These are phyloP conservation scores for Xestia c-nigrum DNA, from an alignment of 2,888 invertebrate species.

Conservation along the genomic window DNA sequence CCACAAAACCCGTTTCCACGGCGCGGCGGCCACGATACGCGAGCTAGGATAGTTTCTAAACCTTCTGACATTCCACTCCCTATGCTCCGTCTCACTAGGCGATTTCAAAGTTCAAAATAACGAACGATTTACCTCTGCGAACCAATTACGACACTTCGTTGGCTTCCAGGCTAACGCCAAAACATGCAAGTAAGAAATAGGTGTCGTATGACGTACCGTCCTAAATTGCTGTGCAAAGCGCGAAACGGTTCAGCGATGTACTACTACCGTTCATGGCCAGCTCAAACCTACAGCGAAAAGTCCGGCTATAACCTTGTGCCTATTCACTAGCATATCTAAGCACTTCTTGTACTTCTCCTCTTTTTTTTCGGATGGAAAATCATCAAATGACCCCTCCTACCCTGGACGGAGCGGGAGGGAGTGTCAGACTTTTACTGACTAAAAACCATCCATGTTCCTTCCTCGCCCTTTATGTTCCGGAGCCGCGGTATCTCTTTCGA, in stretches of 20 bases:
- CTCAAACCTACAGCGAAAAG: neutral
- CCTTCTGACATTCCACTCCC: too few relatives aligned
- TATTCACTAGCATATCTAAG: neutral
- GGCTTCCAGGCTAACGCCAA: slow-evolving; percentile 2
- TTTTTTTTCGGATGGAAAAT: too few relatives aligned
- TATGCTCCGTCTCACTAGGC: neutral
- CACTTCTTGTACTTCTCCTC: too few relatives aligned
- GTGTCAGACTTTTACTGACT: too few relatives aligned
- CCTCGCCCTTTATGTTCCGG: too few relatives aligned
- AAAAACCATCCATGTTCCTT: too few relatives aligned
- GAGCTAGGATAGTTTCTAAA: neutral
- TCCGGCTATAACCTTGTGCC: neutral
- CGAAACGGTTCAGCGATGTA: neutral
- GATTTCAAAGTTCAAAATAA: neutral
- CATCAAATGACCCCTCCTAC: too few relatives aligned
- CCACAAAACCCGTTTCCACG: too few relatives aligned
- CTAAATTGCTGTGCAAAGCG: neutral
- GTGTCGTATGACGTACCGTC: slow-evolving; percentile 15
- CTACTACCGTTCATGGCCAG: slow-evolving; percentile 17
- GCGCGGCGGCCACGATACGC: too few relatives aligned
- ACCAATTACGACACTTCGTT: slow-evolving; percentile 11
- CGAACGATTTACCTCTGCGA: neutral
- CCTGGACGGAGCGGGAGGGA: too few relatives aligned
- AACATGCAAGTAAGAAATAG: slow-evolving; percentile 9
- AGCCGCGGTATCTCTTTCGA: too few relatives aligned